Evolutionary conservation across 2,113 vertebrate genomes (phyloP).

Genomic region (Strix uralensis): DNA sequence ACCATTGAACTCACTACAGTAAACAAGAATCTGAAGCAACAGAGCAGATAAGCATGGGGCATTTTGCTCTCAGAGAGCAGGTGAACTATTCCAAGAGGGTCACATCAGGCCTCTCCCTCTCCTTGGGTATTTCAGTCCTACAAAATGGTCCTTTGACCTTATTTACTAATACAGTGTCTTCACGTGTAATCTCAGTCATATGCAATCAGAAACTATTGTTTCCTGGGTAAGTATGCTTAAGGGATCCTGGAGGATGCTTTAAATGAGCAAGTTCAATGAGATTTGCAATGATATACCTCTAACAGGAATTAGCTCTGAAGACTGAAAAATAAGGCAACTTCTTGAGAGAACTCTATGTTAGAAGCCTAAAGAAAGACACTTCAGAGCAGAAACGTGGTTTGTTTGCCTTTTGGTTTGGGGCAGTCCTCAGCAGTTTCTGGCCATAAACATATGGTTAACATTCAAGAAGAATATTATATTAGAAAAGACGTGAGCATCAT

Average conservation of each 20-base stretch:
- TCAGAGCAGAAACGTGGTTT: background rate
- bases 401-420: background rate
- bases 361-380: background rate
- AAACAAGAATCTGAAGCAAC: background rate
- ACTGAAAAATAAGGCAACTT: background rate
- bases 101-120: background rate
- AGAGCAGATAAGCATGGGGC: background rate
- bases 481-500: background rate
- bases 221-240: background rate
- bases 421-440: background rate
- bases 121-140: background rate
- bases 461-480: background rate
- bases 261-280: background rate
- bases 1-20: background rate
- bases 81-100: background rate
- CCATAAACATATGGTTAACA: background rate
- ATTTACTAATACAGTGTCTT: background rate
- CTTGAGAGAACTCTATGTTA: background rate
- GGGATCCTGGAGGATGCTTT: background rate
- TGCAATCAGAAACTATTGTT: background rate
- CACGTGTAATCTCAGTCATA: background rate
- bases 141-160: background rate
- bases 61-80: background rate
- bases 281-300: background rate
- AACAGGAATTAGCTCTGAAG: background rate